Evolutionary conservation across 35 echinoderm and acorn worm species (phyloP), one percentile per base, ranked within the genome.

Genomic region (Antedon bifida): DNA sequence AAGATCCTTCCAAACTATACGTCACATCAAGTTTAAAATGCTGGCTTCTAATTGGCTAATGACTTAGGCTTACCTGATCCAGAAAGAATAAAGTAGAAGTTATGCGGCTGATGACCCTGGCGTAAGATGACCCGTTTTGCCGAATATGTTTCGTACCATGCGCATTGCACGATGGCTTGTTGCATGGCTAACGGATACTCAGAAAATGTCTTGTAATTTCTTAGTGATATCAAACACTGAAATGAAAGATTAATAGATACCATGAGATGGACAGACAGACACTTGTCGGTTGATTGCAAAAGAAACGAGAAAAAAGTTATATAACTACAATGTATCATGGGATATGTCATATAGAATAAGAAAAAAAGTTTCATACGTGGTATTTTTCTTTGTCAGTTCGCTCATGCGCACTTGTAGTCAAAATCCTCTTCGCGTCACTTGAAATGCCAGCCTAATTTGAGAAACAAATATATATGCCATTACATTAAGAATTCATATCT

Each of bases 31-130:
- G n/a, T n/a, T n/a, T n/a, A n/a, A n/a, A n/a, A n/a, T n/a, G n/a
- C n/a, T n/a, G n/a, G n/a, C n/a, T n/a, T n/a, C n/a, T n/a, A n/a
- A n/a, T n/a, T n/a, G 5, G 14, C 38, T 42, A 42, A 14, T 14
- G 4, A 14, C 38, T 4, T 42, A 42, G 9, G 30, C 64, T 30
- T 90, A 96, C 93, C 93, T 88, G 93, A 96, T n/a, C 93, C 93
- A 35, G 93, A 88, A 16, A 96, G 75, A n/a, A 96, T 91, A 84
- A 96, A 96, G 80, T 96, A 96, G 84, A 91, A 96, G 56, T 89
- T 89, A 2, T 82, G 39, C 10, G 93, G 89, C 80, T 79, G 56
- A 32, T 96, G 93, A 39, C 93, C 93, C 64, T 96, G 89, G 16
- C 93, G 79, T 13, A 96, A 79, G 29, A 96, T 91, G 30, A 91